phyloP scores from a whole-genome alignment of 2,113 vertebrate species.

The Nycticorax nycticorax region DNA sequence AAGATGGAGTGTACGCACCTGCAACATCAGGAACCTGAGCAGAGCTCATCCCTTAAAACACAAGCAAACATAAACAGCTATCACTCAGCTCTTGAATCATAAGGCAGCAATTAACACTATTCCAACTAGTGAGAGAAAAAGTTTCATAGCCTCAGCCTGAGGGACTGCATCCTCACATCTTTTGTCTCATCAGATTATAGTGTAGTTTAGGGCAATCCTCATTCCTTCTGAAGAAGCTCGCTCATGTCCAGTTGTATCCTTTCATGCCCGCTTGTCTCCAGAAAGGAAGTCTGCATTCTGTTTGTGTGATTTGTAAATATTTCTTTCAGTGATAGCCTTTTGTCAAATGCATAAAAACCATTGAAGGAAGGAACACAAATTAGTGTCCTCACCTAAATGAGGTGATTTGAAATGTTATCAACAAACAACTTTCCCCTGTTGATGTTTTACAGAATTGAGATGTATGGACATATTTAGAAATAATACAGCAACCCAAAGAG shows the following conservation, averaged over 20 bases:
- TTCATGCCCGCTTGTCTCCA: not conserved
- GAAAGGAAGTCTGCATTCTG: not conserved
- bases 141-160: not conserved
- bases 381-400: not conserved
- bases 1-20: not conserved
- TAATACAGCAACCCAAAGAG: not conserved
- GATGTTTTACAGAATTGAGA: not conserved
- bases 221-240: not conserved
- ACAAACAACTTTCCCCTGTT: not conserved
- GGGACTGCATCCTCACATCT: not conserved
- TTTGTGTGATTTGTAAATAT: not conserved
- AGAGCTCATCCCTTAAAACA: not conserved
- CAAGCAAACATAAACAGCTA: not conserved
- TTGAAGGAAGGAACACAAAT: not conserved
- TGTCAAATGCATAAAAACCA: not conserved
- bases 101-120: not conserved
- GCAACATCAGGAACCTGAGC: not conserved
- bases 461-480: not conserved
- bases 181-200: not conserved
- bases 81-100: not conserved
- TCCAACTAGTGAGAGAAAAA: not conserved
- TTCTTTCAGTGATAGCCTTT: not conserved
- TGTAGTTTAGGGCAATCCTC: not conserved
- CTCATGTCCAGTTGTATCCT: not conserved
- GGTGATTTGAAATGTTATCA: not conserved